Evolutionary conservation across 2,888 invertebrate species (phyloP), one percentile per base, ranked within the genome.

Genomic region (Nipponacmea schrenckii): DNA sequence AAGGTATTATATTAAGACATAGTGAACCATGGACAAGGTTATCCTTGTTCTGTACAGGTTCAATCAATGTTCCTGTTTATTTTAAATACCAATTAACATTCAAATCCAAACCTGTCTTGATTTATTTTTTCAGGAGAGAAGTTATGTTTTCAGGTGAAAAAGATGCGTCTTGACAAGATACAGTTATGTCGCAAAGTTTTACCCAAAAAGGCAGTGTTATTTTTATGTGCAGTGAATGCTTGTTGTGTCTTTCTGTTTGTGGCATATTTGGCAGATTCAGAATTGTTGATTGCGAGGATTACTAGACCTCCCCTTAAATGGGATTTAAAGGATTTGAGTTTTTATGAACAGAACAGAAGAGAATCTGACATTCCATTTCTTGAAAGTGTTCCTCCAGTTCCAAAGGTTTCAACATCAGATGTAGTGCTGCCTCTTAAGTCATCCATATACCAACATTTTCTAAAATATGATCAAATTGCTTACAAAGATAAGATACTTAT

Each of bases 401-500:
- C 84, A 10, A 66, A 73, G n/a, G 67, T 70, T 62, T 83, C 84
- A 1, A 71, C 76, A 3, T 74, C 76, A 15, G 84, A 84, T 64
- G 66, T 77, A 17, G 81, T 84, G 31, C 72, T 76, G 48, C 73
- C 74, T 15, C 31, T 84, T 26, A 67, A 74, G 12, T 69, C 69
- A 10, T 70, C 68, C 15, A 77, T 81, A 20, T 74, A 78, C 26
- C 66, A 74, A 46, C 67, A 74, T 44, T 76, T 74, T 73, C 67
- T 80, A 24, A 69, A 67, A 12, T 70, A 81, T n/a, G 73, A 78
- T 24, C 20, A 68, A 17, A 69, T 64, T 12, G 71, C 67, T 12
- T 79, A 81, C 64, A 72, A 65, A 8, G 72, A 81, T 20, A 77
- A 77, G 31, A 76, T 85, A 14, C 74, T 85, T 8, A 86, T 87